phyloP scores from a whole-genome alignment of 2,113 vertebrate genomes.

The Regulus satrapa region DNA sequence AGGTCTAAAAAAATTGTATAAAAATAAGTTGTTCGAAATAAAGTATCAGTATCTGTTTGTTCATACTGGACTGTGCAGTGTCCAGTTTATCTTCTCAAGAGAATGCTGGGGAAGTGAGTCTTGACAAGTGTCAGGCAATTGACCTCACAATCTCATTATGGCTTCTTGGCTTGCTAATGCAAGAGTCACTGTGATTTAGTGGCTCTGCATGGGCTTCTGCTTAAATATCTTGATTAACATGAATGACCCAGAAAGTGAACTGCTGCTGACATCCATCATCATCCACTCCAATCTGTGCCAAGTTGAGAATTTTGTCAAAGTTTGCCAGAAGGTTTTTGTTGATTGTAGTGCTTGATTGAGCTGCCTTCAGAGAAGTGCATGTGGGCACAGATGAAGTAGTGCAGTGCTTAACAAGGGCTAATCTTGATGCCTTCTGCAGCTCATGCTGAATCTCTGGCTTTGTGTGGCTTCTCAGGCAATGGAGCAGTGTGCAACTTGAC shows the following conservation, averaged over 20 bases:
- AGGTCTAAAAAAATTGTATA: no score
- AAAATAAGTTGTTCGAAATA: no score
- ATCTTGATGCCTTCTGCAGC: background rate
- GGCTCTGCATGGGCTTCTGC: background rate
- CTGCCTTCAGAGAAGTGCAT: fast-evolving
- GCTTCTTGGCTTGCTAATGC: background rate
- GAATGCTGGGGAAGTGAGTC: background rate
- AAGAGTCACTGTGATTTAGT: background rate
- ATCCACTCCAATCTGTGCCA: background rate
- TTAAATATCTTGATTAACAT: background rate
- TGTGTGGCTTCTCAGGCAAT: background rate
- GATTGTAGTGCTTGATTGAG: background rate
- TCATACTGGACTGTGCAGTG: no score
- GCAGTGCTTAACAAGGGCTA: fast-evolving
- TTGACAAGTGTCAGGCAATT: background rate
- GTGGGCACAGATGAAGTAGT: background rate
- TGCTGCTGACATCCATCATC: background rate
- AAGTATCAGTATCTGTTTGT: no score
- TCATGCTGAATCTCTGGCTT: background rate
- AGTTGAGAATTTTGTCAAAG: background rate
- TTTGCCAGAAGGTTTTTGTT: background rate
- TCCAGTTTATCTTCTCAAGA: no score
- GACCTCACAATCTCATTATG: background rate
- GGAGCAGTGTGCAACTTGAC: background rate
- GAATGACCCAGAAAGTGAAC: background rate